Percentiles rank a stretch among this genome's conserved stretches.
These are phyloP conservation scores for Syritta pipiens DNA, from an alignment of 2,888 invertebrate species.

Conservation along the genomic window DNA sequence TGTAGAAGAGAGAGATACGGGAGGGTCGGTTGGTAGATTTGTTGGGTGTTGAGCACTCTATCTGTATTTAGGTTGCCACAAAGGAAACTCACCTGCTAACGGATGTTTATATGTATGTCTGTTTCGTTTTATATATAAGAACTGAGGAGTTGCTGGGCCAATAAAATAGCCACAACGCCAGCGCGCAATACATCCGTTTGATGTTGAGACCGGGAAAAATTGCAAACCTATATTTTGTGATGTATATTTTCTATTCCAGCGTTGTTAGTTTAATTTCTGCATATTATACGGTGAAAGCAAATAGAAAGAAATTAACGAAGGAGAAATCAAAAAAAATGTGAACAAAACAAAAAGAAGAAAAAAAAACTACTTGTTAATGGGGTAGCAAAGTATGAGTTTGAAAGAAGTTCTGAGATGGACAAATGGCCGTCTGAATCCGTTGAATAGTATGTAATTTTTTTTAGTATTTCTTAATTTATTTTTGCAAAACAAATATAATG, in stretches of 20 bases:
- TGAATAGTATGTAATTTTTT: too few relatives aligned
- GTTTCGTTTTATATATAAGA: slow-evolving; percentile 9
- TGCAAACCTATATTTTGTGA: slow-evolving; percentile 45
- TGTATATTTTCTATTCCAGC: slow-evolving; percentile 8
- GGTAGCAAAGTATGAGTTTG: slow-evolving; percentile 38
- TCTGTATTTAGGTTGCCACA: slow-evolving; percentile 26
- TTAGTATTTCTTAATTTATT: too few relatives aligned
- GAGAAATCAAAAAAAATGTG: slow-evolving; percentile 25
- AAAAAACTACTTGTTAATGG: slow-evolving; percentile 28
- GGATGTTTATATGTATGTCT: slow-evolving; percentile 41
- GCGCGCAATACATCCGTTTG: slow-evolving; percentile 10
- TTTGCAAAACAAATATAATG: too few relatives aligned
- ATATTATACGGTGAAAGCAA: slow-evolving; percentile 42
- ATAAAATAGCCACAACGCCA: neutral
- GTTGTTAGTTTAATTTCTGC: slow-evolving; percentile 46
- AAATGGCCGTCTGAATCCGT: too few relatives aligned
- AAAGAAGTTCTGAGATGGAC: slow-evolving; percentile 59
- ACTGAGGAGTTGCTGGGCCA: neutral
- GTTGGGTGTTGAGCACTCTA: slow-evolving; percentile 18
- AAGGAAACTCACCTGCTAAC: slow-evolving; percentile 58
- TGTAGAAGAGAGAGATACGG: neutral
- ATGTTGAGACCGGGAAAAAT: slow-evolving; percentile 27
- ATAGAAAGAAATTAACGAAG: slow-evolving; percentile 37
- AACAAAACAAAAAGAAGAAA: slow-evolving; percentile 1
- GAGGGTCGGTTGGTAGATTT: neutral